Evolutionary conservation across 2,113 vertebrate genomes (phyloP), one percentile per base, ranked within the genome.

Genomic region (Sinocyclocheilus rhinocerous): DNA sequence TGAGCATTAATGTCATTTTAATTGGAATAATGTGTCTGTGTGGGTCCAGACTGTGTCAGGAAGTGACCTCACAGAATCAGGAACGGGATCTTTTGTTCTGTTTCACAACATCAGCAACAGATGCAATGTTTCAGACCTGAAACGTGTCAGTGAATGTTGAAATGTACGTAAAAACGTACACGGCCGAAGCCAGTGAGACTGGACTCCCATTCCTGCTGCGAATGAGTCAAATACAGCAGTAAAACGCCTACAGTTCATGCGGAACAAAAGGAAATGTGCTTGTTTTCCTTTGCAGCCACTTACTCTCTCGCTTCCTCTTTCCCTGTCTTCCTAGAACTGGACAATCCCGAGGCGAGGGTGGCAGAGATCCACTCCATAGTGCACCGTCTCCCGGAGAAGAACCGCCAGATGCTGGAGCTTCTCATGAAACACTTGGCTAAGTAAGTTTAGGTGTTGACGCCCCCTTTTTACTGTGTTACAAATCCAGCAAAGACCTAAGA

Each of bases 371-470:
- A 99, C 55, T 95, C 92, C 89, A 94, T 98, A 1, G 95, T 99
- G 16, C 97, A 99, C 85, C 96, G 97, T 45, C 96, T 99, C 12
- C 98, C 98, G 0, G 98, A 99, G 94, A 99, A 98, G 93, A 99
- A 99, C 93, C 93, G 96, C 57, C 97, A 99, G 93, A 99, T 99
- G 98, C 91, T 99, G 92, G 97, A 99, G 90, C 94, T 99, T 92
- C 96, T 99, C 65, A 97, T 96, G 93, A 97, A 97, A 93, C 98
- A 99, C 90, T 94, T 99, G 93, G 95, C 96, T 87, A 99, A 96
- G 98, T 99, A 96, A 0, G 97, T 94, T 12, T 6, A 24, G 22
- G 6, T 36, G 87, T 42, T 26, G 8, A 4, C 76, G n/a, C 83
- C 82, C 9, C 61, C 4, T 39, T 73, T 50, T 85, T 29, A 36